Base-by-base conservation (phyloP, 2,797 vertebrate species). In the Danio jaintianensis region DNA sequence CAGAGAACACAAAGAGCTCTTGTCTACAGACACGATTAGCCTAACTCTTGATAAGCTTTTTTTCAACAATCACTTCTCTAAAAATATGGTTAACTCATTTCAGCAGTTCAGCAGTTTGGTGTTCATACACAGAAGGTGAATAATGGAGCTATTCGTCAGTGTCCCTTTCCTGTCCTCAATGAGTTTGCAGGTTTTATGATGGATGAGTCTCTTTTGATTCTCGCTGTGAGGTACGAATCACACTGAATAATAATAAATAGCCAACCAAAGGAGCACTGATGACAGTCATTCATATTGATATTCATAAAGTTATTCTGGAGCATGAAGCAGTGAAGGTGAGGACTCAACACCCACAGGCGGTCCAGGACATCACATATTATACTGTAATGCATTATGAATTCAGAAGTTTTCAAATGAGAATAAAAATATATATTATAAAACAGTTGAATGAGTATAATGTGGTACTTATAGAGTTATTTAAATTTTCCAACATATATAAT, bases 231-330 rank as follows among this genome's bases (percentile, higher is more conserved):
- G 79, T 58, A 74, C 16, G 67, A 79, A 82, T 87, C 77, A 77
- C 76, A 77, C 71, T 74, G 64, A 71, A 80, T 81, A 68, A 42
- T 73, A 88, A 64, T 78, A 85, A 86, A 84, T 82, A 68, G 64
- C 75, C 75, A 81, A 83, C 10, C 0, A 83, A 79, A 81, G 20
- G 73, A 80, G 70, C 42, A 18, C 10, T 75, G 82, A 79, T 61
- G 38, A 84, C 80, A 59, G 53, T 45, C 77, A 85, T 75, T 78
- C 36, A 79, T 82, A 84, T 86, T 88, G 82, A 89, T 85, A 82
- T 80, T 75, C 66, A 82, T 67, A 62, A 81, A 79, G 42, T 53
- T 20, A 62, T 38, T 58, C 72, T 76, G 84, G 81, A 85, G 67
- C 83, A 75, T 55, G 73, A 75, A 82, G 59, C 29, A 8, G 61